Evolutionary conservation across 2,797 vertebrate species (phyloP).

Genomic region (Apogon hyalosoma): DNA sequence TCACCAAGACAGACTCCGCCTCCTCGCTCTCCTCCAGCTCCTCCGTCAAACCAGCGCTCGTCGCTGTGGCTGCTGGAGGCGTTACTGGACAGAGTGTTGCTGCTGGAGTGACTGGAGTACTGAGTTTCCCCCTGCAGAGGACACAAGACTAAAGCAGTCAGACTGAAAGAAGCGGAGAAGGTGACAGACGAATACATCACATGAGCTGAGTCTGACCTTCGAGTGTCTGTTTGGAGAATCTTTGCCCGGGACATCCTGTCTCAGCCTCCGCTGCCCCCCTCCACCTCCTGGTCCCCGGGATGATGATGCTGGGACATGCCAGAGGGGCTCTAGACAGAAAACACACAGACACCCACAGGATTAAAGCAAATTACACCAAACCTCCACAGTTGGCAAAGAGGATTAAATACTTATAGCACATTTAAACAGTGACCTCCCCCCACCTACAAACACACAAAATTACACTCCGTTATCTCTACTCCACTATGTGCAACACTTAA

Average conservation of each 20-base stretch:
- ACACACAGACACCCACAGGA: slow-evolving; percentile 59
- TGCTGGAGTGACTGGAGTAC: slow-evolving; percentile 96
- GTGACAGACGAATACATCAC: slow-evolving; percentile 1
- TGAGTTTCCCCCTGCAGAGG: slow-evolving; percentile 87
- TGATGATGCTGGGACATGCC: slow-evolving; percentile 87
- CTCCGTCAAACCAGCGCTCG: slow-evolving; percentile 91
- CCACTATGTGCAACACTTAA: slow-evolving; percentile 16
- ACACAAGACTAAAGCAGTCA: slow-evolving; percentile 9
- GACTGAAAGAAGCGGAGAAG: neutral
- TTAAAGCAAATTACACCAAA: slow-evolving; percentile 71
- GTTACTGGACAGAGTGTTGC: slow-evolving; percentile 94
- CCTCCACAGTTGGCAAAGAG: slow-evolving; percentile 64
- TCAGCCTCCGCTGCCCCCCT: slow-evolving; percentile 82
- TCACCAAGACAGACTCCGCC: slow-evolving; percentile 71
- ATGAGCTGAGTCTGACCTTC: slow-evolving; percentile 83
- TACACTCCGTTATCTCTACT: slow-evolving; percentile 26
- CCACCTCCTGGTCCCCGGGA: slow-evolving; percentile 79
- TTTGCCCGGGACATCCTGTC: slow-evolving; percentile 88
- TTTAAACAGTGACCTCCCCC: slow-evolving; percentile 63
- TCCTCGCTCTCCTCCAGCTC: slow-evolving; percentile 65
- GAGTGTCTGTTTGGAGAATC: slow-evolving; percentile 91
- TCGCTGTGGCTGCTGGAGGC: slow-evolving; percentile 94
- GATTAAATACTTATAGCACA: slow-evolving; percentile 77
- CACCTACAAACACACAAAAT: slow-evolving; percentile 33
- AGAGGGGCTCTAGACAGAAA: slow-evolving; percentile 88